phyloP scores from a whole-genome alignment of 2,113 vertebrate genomes.

The Ceuthmochares aereus region DNA sequence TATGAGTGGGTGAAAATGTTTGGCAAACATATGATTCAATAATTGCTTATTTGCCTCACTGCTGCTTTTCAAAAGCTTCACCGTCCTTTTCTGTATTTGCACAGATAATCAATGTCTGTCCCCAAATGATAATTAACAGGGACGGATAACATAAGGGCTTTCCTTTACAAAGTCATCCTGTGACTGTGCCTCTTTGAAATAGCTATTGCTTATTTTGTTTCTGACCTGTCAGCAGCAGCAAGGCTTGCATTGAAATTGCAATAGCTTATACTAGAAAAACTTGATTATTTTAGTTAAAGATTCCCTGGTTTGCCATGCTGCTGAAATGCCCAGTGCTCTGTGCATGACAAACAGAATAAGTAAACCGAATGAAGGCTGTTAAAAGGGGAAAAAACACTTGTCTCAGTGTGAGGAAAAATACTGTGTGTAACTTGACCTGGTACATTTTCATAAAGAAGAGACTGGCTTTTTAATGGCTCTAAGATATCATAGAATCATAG shows the following conservation, averaged over 20 bases:
- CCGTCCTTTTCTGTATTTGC: conserved; percentile 54
- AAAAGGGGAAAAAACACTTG: background rate
- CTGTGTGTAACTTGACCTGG: background rate
- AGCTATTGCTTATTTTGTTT: background rate
- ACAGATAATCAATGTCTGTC: conserved; percentile 35
- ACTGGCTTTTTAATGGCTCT: conserved; percentile 18
- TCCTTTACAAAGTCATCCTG: conserved; percentile 34
- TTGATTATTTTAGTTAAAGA: background rate
- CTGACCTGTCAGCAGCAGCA: background rate
- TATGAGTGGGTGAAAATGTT: conserved; percentile 55
- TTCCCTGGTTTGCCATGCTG: background rate
- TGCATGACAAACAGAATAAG: background rate
- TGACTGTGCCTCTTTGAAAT: background rate
- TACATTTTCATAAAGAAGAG: background rate
- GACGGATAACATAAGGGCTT: background rate
- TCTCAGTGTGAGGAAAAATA: background rate
- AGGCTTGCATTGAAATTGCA: background rate
- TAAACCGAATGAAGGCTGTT: background rate
- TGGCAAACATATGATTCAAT: conserved; percentile 59
- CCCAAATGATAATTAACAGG: conserved; percentile 19
- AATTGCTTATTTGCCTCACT: conserved; percentile 71
- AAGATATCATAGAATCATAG: background rate
- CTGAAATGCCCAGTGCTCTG: background rate
- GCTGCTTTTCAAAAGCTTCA: conserved; percentile 44
- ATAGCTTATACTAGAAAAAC: background rate